Evolutionary conservation across 2,888 invertebrate species (phyloP), one percentile per base, ranked within the genome.

Genomic region (Heliconius ethilla): DNA sequence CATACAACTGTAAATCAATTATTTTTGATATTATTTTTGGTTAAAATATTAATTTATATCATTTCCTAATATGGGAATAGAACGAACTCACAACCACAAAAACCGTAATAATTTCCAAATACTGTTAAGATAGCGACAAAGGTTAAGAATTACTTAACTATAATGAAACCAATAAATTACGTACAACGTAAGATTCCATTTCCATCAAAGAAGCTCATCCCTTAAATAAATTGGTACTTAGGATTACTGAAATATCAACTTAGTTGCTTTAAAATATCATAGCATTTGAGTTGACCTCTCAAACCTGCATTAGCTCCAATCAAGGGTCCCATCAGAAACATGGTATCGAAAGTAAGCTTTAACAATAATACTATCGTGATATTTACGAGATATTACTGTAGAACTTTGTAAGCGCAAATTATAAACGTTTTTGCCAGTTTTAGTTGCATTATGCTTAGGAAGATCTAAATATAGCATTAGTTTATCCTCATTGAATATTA

Each of bases 241-340:
- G 72, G 72, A 76, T 76, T 76, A 72, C 72, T 37, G 76, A 25
- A 69, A 69, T 45, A 69, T 69, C 37, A 67, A 67, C 40, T 40
- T 37, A 67, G 67, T 37, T 37, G n/a, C 37, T 45, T 40, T 77
- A 74, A 67, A 77, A 77, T 73, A 73, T 73, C 67, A 74, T 73
- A 75, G 78, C 76, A 76, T 78, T 76, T 76, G 33, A 75, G 27
- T 72, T 70, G 80, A 78, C 80, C 80, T 74, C 59, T 76, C 29
- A 69, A 74, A 70, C 75, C 78, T 45, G 74, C 74, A 74, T 80
- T 76, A 80, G 67, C 76, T 76, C 78, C 78, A 78, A 80, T 78
- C 78, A 78, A 78, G 66, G 78, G 55, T 78, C 78, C 74, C 74
- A 77, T 77, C 65, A 74, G 40, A 22, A 45, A 74, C 74, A 74